Conservation (phyloP, 2,888 invertebrate genomes). For the Caenorhabditis virilis region DNA sequence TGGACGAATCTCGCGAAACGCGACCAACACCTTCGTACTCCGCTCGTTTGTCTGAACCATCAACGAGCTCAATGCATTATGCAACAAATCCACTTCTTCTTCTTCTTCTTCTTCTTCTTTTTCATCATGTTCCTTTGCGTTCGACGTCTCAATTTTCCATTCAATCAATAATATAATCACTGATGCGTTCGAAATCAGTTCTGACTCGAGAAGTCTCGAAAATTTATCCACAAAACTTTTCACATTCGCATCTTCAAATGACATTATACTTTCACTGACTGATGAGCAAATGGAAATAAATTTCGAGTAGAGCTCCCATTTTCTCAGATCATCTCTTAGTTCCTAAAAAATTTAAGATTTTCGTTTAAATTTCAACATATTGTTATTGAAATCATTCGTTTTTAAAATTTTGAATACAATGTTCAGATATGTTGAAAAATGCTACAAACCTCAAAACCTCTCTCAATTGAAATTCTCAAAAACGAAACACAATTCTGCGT, state of each 20-base stretch:
- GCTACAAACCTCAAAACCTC: conserved; percentile 32
- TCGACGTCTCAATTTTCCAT: conserved; percentile 14
- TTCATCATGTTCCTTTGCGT: no score
- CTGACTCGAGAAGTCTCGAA: conserved; percentile 17
- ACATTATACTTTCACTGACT: conserved; percentile 35
- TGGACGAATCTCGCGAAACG: conserved; percentile 8
- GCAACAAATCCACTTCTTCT: not conserved
- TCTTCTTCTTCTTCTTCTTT: conserved; percentile 5
- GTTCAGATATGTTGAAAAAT: no score
- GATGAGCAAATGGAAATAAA: conserved; percentile 31
- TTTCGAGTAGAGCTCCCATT: conserved; percentile 37
- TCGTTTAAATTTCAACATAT: not conserved
- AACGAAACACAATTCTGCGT: conserved; percentile 36
- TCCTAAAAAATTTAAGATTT: conserved; percentile 17
- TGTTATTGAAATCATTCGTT: no score
- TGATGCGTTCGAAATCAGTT: conserved; percentile 14
- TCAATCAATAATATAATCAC: conserved; percentile 22
- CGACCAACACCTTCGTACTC: conserved; percentile 16
- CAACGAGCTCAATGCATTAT: conserved; percentile 4
- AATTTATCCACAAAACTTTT: conserved; percentile 20
- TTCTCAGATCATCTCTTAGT: conserved; percentile 19
- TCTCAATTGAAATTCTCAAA: conserved; percentile 26
- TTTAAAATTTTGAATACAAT: no score
- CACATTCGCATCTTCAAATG: conserved; percentile 14
- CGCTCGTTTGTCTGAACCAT: conserved; percentile 22